Conservation (phyloP, 2,797 vertebrate genomes). For the Pipistrellus pipistrellus region DNA sequence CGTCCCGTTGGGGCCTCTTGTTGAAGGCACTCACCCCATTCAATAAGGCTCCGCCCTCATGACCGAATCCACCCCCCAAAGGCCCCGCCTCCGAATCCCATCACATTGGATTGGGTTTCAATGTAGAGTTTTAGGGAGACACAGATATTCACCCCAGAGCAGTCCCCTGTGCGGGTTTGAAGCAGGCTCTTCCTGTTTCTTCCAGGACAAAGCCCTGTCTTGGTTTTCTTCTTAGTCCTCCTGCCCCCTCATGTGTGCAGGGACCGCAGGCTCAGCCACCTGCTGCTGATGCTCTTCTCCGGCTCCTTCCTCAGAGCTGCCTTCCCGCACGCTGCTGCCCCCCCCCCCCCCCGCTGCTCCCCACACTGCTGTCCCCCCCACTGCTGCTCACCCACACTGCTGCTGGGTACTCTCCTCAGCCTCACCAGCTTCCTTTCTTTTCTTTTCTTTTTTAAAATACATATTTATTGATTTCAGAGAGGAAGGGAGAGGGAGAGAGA, state of each 20-base stretch:
- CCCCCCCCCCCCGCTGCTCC: not conserved
- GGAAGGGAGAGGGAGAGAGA: too few species aligned
- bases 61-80: not conserved
- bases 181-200: not conserved
- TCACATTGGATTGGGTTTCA: not conserved
- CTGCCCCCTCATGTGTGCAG: not conserved
- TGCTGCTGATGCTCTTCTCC: not conserved
- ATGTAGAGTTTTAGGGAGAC: not conserved
- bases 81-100: not conserved
- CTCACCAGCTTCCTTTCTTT: too few species aligned
- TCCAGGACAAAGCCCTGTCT: rapidly evolving
- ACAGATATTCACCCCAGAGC: not conserved
- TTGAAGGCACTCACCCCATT: not conserved
- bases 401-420: too few species aligned
- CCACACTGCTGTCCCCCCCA: too few species aligned
- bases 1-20: not conserved
- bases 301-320: not conserved
- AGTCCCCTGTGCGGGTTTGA: not conserved
- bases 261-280: not conserved
- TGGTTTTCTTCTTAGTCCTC: not conserved
- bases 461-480: too few species aligned
- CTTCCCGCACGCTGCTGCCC: rapidly evolving
- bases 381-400: too few species aligned
- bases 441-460: too few species aligned
- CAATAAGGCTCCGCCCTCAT: not conserved